phyloP scores from a whole-genome alignment of 30 jellyfish, hydroid and myxozoan genomes.

The Pelagia noctiluca region DNA sequence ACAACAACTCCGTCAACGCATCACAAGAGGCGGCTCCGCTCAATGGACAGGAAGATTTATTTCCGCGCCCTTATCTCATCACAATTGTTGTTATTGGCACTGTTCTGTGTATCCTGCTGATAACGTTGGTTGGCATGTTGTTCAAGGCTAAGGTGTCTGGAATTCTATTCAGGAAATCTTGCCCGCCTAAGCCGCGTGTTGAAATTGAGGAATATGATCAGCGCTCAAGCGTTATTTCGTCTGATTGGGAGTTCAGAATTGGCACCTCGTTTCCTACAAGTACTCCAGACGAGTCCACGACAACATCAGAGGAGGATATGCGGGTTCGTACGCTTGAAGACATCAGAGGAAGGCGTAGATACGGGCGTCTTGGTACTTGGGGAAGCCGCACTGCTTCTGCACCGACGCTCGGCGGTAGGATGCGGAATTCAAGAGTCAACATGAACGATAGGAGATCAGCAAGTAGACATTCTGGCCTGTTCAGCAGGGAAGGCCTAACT shows the following conservation, averaged over 20 bases:
- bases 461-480: conserved; percentile 73
- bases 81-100: conserved; percentile 91
- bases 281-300: conserved; percentile 97
- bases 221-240: conserved; percentile 92
- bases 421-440: conserved; percentile 75
- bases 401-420: conserved; percentile 93
- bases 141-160: conserved; percentile 85
- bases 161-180: conserved; percentile 76
- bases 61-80: conserved; percentile 93
- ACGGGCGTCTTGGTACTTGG: conserved; percentile 92
- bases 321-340: conserved; percentile 93
- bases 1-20: conserved; percentile 31
- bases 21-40: conserved; percentile 51
- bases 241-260: conserved; percentile 97
- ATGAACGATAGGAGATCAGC: conserved; percentile 64
- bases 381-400: conserved; percentile 99
- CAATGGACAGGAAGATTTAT: conserved; percentile 78
- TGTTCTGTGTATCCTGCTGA: conserved; percentile 84
- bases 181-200: conserved; percentile 92
- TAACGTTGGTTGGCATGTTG: conserved; percentile 75
- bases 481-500: conserved; percentile 39
- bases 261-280: conserved; percentile 97
- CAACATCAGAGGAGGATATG: conserved; percentile 94
- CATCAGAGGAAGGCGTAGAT: conserved; percentile 81
- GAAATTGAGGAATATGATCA: conserved; percentile 98